Evolutionary conservation across 2,797 vertebrate species (phyloP), one percentile per base, ranked within the genome.

Genomic region (Botia almorhae): DNA sequence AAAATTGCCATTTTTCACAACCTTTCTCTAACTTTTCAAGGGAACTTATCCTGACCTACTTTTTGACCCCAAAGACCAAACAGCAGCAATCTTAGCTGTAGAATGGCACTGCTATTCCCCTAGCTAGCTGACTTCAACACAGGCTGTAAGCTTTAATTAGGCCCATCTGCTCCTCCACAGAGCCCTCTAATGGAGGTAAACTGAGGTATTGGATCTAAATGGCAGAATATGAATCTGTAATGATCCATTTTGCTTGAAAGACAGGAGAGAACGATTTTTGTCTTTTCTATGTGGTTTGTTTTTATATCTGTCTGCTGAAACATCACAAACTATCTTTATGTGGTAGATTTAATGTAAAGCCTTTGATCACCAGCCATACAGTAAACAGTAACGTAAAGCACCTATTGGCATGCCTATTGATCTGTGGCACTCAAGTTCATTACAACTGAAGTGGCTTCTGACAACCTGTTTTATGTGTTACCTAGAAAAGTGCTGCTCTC

Each of bases 131-230:
- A 72, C 56, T 74, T 63, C 70, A 75, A 82, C 36, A 7, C 78
- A 55, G 55, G 4, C 60, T 80, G 50, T 50, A 74, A 61, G 61
- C 65, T 69, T 73, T 70, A 83, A 82, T 79, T 80, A 33, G 55
- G 75, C 55, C 67, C 74, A 48, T 76, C 72, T 81, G 61, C 69
- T 74, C 65, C 53, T 72, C 68, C 51, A 56, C 53, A 70, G 43
- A 78, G 81, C 33, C 75, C 50, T 81, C 67, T 83, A 85, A 83
- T 67, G 74, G 67, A 81, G 46, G 55, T 75, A 83, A 77, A 81
- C 74, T 14, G 48, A 74, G 71, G 55, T 68, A 70, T 67, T 74
- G 72, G 58, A 55, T 53, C 19, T 72, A 72, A 81, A 81, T 81
- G 56, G 58, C 75, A 83, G 67, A 83, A 71, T 81, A 76, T 80